These are phyloP conservation scores for Linepithema humile DNA, from an alignment of 1,140 invertebrate genomes.

Conservation along the genomic window DNA sequence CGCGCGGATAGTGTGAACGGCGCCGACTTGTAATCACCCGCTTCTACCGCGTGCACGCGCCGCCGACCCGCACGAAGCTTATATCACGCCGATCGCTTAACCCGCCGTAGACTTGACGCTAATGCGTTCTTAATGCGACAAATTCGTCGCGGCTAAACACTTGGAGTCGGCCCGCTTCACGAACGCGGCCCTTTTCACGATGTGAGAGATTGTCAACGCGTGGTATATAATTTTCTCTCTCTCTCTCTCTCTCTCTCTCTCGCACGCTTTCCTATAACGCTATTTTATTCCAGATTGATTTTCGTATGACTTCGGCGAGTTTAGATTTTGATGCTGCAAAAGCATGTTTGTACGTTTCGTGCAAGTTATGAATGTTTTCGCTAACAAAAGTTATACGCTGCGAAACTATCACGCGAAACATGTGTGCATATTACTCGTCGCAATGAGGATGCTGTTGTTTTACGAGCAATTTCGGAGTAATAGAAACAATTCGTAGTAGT, in stretches of 20 bases:
- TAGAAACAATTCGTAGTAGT: background rate
- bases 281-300: background rate
- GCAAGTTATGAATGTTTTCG: background rate
- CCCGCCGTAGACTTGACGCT: slow-evolving; percentile 75
- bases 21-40: slow-evolving; percentile 7
- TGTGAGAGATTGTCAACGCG: slow-evolving; percentile 15
- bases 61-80: slow-evolving; percentile 55
- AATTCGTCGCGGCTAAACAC: slow-evolving; percentile 72
- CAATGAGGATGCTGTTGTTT: slow-evolving; percentile 42
- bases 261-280: background rate
- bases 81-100: slow-evolving; percentile 78
- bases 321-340: background rate
- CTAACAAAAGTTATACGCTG: slow-evolving; percentile 1
- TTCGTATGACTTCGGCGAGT: background rate
- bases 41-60: slow-evolving; percentile 7
- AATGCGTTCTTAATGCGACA: slow-evolving; percentile 80
- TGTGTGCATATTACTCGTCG: background rate
- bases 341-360: background rate
- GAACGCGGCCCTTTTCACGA: background rate
- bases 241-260: background rate
- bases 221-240: background rate
- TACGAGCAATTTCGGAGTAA: slow-evolving; percentile 41
- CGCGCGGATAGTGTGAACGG: background rate
- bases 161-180: background rate
- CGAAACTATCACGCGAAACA: slow-evolving; percentile 26